Evolutionary conservation across 2,113 vertebrate genomes (phyloP), one percentile per base, ranked within the genome.

Genomic region (Rhynchomys soricoides): DNA sequence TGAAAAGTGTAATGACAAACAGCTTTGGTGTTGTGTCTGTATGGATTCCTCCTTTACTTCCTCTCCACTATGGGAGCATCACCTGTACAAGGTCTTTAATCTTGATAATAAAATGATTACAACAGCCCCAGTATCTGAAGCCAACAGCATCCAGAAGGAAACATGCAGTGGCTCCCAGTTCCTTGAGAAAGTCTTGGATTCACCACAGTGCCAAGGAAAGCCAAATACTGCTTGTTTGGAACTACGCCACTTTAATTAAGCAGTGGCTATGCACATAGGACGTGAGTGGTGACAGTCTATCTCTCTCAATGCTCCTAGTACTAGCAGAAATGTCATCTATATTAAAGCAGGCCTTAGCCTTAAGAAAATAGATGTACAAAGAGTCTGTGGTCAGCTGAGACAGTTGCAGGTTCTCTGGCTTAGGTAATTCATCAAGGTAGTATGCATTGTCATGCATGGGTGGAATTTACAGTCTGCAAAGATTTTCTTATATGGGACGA

Each of bases 391-490:
- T 79, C 81, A 90, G 0, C 70, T 94, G 64, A 95, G 48, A 86
- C 5, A 73, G 34, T 37, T 29, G 16, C 4, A 48, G 86, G 5
- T 0, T 91, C 89, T 90, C 75, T 90, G 37, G 16, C 57, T 62
- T 12, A 22, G 17, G 16, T 87, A 19, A 93, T 96, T 89, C 50
- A 83, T 62, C 52, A 95, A 92, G 77, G 43, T 55, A 92, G 31
- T 71, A 10, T 16, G 21, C 1, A 52, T 62, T 29, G 37, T 93
- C 43, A 50, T 43, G 11, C 1, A 4, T 66, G 64, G 79, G 12
- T 52, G 15, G 43, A 91, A 94, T 86, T 89, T 93, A 93, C 10
- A 86, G 78, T 45, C 40, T 93, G n/a, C 70, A 64, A 83, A 92
- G 82, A 86, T 90, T 91, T 92, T 92, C 37, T 93, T 77, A 57